phyloP scores from a whole-genome alignment of 2,797 vertebrate genomes.

The Pangasius djambal region DNA sequence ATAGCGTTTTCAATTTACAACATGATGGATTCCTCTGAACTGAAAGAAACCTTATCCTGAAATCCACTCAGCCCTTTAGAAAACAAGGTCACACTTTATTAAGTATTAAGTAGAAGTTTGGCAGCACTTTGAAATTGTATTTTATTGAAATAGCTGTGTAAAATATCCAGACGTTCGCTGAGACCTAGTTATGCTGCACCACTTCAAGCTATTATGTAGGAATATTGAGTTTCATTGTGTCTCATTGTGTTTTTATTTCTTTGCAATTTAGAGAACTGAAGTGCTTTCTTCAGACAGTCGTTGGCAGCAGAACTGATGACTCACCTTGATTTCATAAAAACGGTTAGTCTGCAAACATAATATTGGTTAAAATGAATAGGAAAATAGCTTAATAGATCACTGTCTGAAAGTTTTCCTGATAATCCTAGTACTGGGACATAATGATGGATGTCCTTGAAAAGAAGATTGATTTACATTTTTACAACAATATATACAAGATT shows the following conservation, averaged over 20 bases:
- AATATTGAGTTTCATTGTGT: neutral
- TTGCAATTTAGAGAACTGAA: slow-evolving; percentile 29
- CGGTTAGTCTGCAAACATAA: slow-evolving; percentile 54
- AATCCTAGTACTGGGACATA: neutral
- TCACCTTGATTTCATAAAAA: slow-evolving; percentile 32
- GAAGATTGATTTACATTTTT: neutral
- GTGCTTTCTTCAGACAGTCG: slow-evolving; percentile 46
- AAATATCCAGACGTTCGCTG: slow-evolving; percentile 1
- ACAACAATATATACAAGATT: neutral
- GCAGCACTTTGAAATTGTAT: neutral
- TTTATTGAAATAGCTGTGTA: neutral
- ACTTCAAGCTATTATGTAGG: neutral
- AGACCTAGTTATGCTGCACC: neutral
- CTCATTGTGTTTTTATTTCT: neutral
- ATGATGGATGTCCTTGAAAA: neutral
- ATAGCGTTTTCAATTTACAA: neutral
- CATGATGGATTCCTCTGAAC: slow-evolving; percentile 8
- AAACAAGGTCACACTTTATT: neutral
- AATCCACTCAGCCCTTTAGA: neutral
- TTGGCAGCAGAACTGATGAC: slow-evolving; percentile 56
- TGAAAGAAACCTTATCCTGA: slow-evolving; percentile 10
- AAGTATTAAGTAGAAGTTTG: slow-evolving; percentile 4
- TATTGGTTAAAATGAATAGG: slow-evolving; percentile 1
- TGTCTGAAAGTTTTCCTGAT: neutral
- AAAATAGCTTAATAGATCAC: neutral